Base-by-base conservation (phyloP, 2,888 invertebrate species). In the Lochmaea crataegi region DNA sequence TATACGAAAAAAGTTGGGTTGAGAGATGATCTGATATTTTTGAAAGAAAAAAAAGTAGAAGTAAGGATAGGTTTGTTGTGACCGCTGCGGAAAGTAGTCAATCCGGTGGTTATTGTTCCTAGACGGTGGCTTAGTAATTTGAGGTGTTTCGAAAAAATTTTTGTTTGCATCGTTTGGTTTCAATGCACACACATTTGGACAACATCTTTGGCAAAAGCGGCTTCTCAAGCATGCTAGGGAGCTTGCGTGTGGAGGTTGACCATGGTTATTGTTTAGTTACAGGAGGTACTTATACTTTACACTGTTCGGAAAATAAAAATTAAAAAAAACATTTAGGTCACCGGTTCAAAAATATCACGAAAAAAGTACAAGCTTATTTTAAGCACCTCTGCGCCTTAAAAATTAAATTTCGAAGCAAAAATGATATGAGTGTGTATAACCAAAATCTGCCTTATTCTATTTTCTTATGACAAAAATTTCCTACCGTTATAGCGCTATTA, bases 371-470 rank as follows among this genome's bases (percentile, higher is more conserved):
- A 91, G 91, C 90, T 91, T 91, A 90, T 90, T 91, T 90, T 89
- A 89, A 91, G 91, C 91, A 91, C 91, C 91, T 91, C 90, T 90
- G 91, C 91, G 91, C 91, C 91, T 91, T 91, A 91, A 90, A 69
- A 90, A 90, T 90, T 89, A 89, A 87, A 87, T 86, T 87, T 87
- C 86, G 86, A 88, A 88, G 87, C 84, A 85, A 88, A 85, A 86
- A 86, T 87, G 87, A 87, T 87, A 87, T 87, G 87, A 87, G 87
- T 87, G 89, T 89, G 89, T 89, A 89, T 89, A 89, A 89, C 90
- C 90, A 90, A 90, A 90, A 90, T 90, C 90, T 91, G 90, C 90
- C 90, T 90, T 90, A 90, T 90, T 90, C 90, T 90, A 90, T 90
- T 90, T 90, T 89, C 88, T 88, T 89, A 89, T 87, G 87, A 88